Evolutionary conservation across 1,140 invertebrate species (phyloP).

Genomic region (Phthorimaea operculella): DNA sequence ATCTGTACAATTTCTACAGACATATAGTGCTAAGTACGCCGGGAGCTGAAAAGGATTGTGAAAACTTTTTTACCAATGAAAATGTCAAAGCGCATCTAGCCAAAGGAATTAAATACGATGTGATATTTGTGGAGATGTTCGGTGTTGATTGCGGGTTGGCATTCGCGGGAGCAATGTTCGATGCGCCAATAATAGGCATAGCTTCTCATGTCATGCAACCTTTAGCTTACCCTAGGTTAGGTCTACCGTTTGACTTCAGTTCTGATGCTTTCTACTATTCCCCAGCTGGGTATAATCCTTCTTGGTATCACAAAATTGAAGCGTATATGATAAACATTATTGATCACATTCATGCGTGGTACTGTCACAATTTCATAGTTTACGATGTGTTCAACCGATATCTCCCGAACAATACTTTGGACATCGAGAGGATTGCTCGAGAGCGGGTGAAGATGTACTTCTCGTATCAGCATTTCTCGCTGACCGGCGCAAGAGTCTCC

Average conservation of each 20-base stretch:
- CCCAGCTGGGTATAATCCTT: constrained; percentile 63
- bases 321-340: constrained; percentile 25
- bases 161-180: constrained; percentile 66
- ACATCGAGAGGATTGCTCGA: constrained; percentile 65
- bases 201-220: constrained; percentile 69
- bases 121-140: constrained; percentile 76
- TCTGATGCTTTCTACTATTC: constrained; percentile 68
- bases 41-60: constrained; percentile 37
- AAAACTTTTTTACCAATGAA: constrained; percentile 42
- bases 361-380: constrained; percentile 28
- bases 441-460: constrained; percentile 71
- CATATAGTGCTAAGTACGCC: constrained; percentile 19
- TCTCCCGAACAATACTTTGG: constrained; percentile 62
- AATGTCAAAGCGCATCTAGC: constrained; percentile 42
- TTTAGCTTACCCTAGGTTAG: constrained; percentile 69
- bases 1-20: constrained; percentile 25
- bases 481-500: constrained; percentile 68
- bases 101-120: constrained; percentile 68
- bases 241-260: constrained; percentile 66
- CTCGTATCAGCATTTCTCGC: constrained; percentile 72
- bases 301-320: constrained; percentile 50
- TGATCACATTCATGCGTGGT: constrained; percentile 26
- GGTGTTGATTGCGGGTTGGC: constrained; percentile 75
- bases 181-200: constrained; percentile 72
- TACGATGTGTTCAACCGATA: constrained; percentile 54